Conservation (phyloP, 2,888 invertebrate species). For the Nysson spinosus region DNA sequence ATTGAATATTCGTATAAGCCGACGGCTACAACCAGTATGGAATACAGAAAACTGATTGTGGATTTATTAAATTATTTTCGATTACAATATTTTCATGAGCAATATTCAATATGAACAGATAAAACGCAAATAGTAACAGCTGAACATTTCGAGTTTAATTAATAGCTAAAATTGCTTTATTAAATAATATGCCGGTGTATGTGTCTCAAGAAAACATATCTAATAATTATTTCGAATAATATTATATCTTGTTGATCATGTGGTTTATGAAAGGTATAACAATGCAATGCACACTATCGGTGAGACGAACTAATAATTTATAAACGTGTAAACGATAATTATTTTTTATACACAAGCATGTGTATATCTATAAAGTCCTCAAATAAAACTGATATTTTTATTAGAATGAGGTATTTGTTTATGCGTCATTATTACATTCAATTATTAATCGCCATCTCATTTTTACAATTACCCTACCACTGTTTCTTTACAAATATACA, state of each 20-base stretch:
- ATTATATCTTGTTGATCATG: slow-evolving; percentile 59
- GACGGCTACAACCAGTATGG: too few relatives aligned
- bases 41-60: too few relatives aligned
- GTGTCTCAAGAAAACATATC: slow-evolving; percentile 58
- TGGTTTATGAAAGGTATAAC: slow-evolving; percentile 37
- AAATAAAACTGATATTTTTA: slow-evolving; percentile 76
- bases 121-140: too few relatives aligned
- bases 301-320: slow-evolving; percentile 66
- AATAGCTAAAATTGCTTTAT: slow-evolving; percentile 54
- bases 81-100: too few relatives aligned
- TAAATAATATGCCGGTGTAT: slow-evolving; percentile 66
- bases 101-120: too few relatives aligned
- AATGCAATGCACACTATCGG: slow-evolving; percentile 46
- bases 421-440: neutral
- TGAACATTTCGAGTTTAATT: slow-evolving; percentile 55
- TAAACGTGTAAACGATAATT: slow-evolving; percentile 67
- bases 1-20: too few relatives aligned
- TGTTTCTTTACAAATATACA: neutral
- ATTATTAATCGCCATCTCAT: neutral
- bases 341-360: slow-evolving; percentile 73
- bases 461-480: neutral
- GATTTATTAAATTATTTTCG: too few relatives aligned
- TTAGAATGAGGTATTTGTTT: slow-evolving; percentile 35
- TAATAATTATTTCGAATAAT: slow-evolving; percentile 55
- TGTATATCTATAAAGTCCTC: slow-evolving; percentile 74